Evolutionary conservation across 2,113 vertebrate species (phyloP).

Genomic region (Nesospiza acunhae): DNA sequence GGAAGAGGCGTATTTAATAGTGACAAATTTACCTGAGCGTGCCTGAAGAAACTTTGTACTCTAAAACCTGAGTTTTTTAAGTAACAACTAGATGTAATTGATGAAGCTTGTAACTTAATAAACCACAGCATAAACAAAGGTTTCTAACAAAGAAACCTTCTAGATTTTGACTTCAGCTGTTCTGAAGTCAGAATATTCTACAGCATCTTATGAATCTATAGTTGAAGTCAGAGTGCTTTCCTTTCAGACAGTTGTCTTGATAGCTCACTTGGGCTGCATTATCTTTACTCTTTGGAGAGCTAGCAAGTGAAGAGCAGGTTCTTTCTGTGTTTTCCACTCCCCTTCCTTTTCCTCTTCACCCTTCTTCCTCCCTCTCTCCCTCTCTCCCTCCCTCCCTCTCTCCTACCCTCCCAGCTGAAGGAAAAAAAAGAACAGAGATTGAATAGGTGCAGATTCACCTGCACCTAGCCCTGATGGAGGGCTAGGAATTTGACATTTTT

Average conservation of each 20-base stretch:
- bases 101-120: neutral
- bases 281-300: neutral
- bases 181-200: neutral
- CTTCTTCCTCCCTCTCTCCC: neutral
- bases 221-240: neutral
- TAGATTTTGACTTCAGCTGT: neutral
- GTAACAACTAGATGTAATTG: neutral
- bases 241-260: neutral
- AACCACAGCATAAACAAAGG: neutral
- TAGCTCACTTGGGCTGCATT: neutral
- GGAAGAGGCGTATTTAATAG: neutral
- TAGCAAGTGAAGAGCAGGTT: neutral
- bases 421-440: neutral
- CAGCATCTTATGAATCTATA: neutral
- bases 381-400: neutral
- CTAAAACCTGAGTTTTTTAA: neutral
- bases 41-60: neutral
- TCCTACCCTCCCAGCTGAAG: neutral
- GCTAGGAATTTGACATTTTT: neutral
- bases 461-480: neutral
- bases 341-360: neutral
- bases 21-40: neutral
- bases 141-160: neutral
- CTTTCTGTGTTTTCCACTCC: neutral
- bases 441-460: neutral